Percentiles rank a stretch among this genome's conserved stretches.
These are phyloP conservation scores for Isotomurus palustris DNA, from an alignment of 2,888 invertebrate species.

Conservation along the genomic window DNA sequence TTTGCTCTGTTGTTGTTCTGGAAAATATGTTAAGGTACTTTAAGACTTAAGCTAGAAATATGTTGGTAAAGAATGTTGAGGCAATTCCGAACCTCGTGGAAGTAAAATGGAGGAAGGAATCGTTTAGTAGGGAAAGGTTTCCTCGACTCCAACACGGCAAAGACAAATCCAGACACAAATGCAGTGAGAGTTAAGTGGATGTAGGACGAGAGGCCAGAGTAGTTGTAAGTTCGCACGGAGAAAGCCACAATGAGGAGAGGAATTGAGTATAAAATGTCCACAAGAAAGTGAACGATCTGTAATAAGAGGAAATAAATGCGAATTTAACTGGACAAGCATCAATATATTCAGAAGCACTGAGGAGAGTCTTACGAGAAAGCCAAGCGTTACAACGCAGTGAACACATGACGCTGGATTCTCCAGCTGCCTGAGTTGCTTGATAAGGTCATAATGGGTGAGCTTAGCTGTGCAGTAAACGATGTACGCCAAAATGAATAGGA, in stretches of 20 bases:
- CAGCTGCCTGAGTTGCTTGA: conserved; percentile 3
- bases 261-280: conserved; percentile 4
- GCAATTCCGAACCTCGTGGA: conserved; percentile 2
- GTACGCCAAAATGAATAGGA: neutral
- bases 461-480: conserved; percentile 10
- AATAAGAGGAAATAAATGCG: neutral
- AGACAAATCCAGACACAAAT: neutral
- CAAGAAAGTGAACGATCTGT: conserved; percentile 3
- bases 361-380: conserved; percentile 1
- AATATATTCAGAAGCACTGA: no score
- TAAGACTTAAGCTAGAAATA: no score
- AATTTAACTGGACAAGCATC: no score
- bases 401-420: conserved; percentile 1
- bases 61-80: neutral
- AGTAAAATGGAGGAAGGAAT: neutral
- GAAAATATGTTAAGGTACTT: no score
- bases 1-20: conserved; percentile 9
- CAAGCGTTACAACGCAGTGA: conserved; percentile 3
- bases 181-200: neutral
- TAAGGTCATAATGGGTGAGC: neutral
- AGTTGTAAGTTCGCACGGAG: neutral
- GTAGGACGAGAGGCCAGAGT: neutral
- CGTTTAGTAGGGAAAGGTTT: conserved; percentile 1
- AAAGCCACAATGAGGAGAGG: conserved; percentile 10
- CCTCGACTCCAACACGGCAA: conserved; percentile 8